A percentile compares a stretch with the other conserved stretches of the same genome.
phyloP scores from a whole-genome alignment of 2,888 invertebrate species.

The Euzetes globulus region DNA sequence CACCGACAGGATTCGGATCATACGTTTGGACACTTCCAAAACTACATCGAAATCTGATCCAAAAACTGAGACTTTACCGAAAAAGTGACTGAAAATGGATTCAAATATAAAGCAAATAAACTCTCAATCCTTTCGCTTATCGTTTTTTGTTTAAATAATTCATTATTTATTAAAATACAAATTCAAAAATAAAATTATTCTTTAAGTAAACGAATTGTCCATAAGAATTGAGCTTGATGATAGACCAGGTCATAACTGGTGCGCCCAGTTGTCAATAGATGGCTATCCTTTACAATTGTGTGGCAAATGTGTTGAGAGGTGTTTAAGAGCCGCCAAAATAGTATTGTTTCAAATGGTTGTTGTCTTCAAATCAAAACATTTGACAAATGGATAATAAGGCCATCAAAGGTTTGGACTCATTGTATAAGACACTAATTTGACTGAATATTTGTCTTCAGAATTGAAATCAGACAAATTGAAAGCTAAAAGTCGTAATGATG shows the following conservation, averaged over 20 bases:
- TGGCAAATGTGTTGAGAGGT: background rate
- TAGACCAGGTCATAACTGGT: too few relatives aligned
- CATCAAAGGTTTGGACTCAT: background rate
- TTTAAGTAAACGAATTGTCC: too few relatives aligned
- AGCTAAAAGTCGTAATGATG: conserved; percentile 61
- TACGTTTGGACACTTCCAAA: background rate
- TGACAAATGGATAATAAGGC: background rate
- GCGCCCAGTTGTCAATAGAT: too few relatives aligned
- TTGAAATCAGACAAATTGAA: conserved; percentile 65
- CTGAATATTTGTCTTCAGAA: conserved; percentile 43
- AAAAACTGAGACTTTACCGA: background rate
- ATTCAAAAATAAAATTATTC: too few relatives aligned
- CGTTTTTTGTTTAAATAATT: background rate
- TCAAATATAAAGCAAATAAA: background rate
- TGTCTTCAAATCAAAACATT: background rate
- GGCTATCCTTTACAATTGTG: background rate
- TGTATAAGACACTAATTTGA: background rate
- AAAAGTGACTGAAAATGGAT: background rate
- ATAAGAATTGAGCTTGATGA: too few relatives aligned
- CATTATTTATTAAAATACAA: background rate
- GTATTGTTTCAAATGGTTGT: too few relatives aligned
- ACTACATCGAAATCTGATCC: background rate
- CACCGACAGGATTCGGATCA: conserved; percentile 55
- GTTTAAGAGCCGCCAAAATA: too few relatives aligned
- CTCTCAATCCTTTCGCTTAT: background rate